These are phyloP conservation scores for Apodemia zela DNA, from an alignment of 2,888 invertebrate species.

Conservation along the genomic window DNA sequence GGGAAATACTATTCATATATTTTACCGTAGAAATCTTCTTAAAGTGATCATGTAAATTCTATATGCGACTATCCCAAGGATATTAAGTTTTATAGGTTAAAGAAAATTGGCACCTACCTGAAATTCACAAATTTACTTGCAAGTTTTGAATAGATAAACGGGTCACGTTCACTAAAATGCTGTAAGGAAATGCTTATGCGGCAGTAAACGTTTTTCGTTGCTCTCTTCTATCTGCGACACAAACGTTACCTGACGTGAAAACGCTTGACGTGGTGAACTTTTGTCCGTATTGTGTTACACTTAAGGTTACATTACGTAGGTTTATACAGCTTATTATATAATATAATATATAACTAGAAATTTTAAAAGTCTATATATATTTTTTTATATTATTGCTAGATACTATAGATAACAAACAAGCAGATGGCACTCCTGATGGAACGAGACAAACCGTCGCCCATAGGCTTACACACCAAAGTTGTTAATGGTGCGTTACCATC, in stretches of 20 bases:
- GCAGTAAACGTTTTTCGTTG: slow-evolving; percentile 2
- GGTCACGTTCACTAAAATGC: slow-evolving; percentile 1
- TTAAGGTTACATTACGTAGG: too few species aligned
- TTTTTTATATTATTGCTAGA: too few species aligned
- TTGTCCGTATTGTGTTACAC: not conserved
- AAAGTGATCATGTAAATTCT: not conserved
- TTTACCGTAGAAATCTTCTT: not conserved
- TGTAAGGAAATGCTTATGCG: slow-evolving; percentile 4
- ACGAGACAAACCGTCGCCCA: too few species aligned
- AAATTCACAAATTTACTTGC: not conserved
- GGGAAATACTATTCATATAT: not conserved
- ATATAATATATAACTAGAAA: too few species aligned
- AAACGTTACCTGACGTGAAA: not conserved
- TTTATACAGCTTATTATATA: too few species aligned
- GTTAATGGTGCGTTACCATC: too few species aligned
- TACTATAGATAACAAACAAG: too few species aligned
- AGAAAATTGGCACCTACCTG: slow-evolving; percentile 2
- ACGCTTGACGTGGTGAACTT: not conserved
- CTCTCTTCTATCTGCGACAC: not conserved
- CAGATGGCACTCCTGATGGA: too few species aligned
- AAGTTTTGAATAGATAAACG: slow-evolving; percentile 1
- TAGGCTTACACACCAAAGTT: too few species aligned
- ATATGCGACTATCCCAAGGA: not conserved
- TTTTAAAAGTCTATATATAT: too few species aligned
- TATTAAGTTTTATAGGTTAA: not conserved